These are phyloP conservation scores for Dryobota labecula DNA, from an alignment of 2,888 invertebrate genomes.

Conservation along the genomic window DNA sequence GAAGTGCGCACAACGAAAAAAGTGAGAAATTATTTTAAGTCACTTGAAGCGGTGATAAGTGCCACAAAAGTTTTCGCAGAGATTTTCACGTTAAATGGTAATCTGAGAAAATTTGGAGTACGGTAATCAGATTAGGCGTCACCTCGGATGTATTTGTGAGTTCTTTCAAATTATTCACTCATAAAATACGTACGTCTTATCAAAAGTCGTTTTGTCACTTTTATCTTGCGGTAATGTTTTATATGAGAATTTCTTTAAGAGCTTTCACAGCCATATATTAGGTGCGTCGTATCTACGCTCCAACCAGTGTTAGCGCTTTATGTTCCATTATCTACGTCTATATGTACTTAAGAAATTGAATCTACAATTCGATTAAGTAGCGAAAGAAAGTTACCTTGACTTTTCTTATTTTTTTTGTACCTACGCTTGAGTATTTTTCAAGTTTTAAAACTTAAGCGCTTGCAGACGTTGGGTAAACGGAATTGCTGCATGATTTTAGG, in stretches of 20 bases:
- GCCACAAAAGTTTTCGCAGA: conserved; percentile 79
- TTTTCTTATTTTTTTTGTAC: conserved; percentile 40
- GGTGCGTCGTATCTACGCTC: conserved; percentile 41
- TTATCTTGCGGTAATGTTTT: conserved; percentile 64
- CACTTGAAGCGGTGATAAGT: conserved; percentile 82
- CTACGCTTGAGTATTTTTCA: conserved; percentile 29
- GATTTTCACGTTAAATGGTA: conserved; percentile 83
- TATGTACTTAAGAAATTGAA: conserved; percentile 53
- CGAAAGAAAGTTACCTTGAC: conserved; percentile 37
- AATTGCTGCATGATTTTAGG: conserved; percentile 37
- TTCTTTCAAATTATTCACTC: conserved; percentile 75
- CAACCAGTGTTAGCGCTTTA: conserved; percentile 45
- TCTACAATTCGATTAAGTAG: conserved; percentile 52
- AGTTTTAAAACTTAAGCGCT: conserved; percentile 34
- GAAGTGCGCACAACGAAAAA: conserved; percentile 80
- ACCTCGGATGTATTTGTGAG: conserved; percentile 77
- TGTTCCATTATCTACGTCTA: conserved; percentile 49
- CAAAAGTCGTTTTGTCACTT: conserved; percentile 73
- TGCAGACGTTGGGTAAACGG: conserved; percentile 15
- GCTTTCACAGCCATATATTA: conserved; percentile 53
- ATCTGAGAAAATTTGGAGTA: conserved; percentile 80
- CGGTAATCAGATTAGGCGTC: conserved; percentile 80
- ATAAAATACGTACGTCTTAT: conserved; percentile 72
- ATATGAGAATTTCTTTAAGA: conserved; percentile 61
- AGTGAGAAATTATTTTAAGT: conserved; percentile 83